Evolutionary conservation across 2,888 invertebrate genomes (phyloP).

Genomic region (Salticus scenicus): DNA sequence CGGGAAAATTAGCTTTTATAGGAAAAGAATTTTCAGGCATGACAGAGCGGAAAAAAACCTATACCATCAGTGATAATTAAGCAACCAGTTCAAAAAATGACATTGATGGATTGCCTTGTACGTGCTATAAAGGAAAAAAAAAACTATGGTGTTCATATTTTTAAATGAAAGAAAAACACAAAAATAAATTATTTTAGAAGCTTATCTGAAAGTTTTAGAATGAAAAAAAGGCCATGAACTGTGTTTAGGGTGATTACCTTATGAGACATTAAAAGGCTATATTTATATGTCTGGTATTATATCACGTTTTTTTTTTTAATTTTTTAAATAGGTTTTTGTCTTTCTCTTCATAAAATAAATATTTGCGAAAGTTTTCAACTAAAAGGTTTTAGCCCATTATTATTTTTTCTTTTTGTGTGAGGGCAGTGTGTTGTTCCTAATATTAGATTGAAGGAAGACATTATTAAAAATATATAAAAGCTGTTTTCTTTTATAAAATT

Average conservation of each 20-base stretch:
- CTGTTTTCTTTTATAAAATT: too few relatives aligned
- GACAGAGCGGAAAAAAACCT: conserved; percentile 20
- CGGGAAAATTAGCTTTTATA: conserved; percentile 52
- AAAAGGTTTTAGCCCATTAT: too few relatives aligned
- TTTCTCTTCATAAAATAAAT: too few relatives aligned
- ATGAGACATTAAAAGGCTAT: neutral
- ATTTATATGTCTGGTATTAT: neutral
- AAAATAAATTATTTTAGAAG: conserved; percentile 16
- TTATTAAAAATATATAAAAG: too few relatives aligned
- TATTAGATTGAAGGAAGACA: too few relatives aligned
- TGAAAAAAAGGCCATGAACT: neutral
- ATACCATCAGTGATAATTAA: conserved; percentile 62
- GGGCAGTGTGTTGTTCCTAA: too few relatives aligned
- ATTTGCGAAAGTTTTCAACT: too few relatives aligned
- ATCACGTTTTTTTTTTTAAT: neutral
- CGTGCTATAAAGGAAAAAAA: neutral
- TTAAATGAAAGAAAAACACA: neutral
- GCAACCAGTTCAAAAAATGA: conserved; percentile 59
- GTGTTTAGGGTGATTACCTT: neutral
- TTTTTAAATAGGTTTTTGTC: too few relatives aligned
- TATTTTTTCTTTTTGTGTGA: too few relatives aligned
- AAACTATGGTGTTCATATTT: conserved; percentile 2
- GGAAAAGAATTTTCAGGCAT: conserved; percentile 54
- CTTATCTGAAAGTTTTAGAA: conserved; percentile 6
- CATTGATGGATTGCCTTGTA: conserved; percentile 45